A percentile compares a stretch with the other conserved stretches of the same genome.
phyloP scores from a whole-genome alignment of 1,140 invertebrate species.

The Microplitis mediator region DNA sequence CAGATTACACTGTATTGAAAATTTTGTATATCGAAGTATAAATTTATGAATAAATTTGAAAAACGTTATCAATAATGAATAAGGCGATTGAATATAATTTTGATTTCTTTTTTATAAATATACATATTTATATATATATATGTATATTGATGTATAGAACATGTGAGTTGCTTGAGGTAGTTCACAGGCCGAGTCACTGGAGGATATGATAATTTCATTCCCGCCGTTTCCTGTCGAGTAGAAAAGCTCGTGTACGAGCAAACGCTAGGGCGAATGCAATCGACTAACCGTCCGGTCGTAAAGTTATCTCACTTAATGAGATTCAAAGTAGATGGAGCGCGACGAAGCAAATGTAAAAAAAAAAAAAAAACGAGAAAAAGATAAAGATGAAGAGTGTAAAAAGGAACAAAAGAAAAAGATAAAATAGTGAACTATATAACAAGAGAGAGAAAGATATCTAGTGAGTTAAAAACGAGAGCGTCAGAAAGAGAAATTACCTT shows the following conservation, averaged over 20 bases:
- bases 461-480: constrained; percentile 2
- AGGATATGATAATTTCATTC: constrained; percentile 31
- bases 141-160: background rate
- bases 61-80: too few species aligned
- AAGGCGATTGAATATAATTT: too few species aligned
- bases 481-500: background rate
- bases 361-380: background rate
- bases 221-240: constrained; percentile 12
- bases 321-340: constrained; percentile 31
- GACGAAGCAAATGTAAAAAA: constrained; percentile 16
- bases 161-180: background rate
- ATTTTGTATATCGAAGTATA: too few species aligned
- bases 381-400: background rate
- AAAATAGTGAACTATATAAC: background rate
- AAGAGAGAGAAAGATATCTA: background rate
- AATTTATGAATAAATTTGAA: too few species aligned
- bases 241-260: constrained; percentile 23
- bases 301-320: constrained; percentile 32
- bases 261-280: constrained; percentile 13
- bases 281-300: constrained; percentile 17
- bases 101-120: too few species aligned
- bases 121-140: background rate
- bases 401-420: background rate
- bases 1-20: too few species aligned
- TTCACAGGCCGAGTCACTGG: constrained; percentile 1